These are phyloP conservation scores for Chrysogorgia sp. DNA, from an alignment of 92 coral and sea anemone genomes.

Conservation along the genomic window DNA sequence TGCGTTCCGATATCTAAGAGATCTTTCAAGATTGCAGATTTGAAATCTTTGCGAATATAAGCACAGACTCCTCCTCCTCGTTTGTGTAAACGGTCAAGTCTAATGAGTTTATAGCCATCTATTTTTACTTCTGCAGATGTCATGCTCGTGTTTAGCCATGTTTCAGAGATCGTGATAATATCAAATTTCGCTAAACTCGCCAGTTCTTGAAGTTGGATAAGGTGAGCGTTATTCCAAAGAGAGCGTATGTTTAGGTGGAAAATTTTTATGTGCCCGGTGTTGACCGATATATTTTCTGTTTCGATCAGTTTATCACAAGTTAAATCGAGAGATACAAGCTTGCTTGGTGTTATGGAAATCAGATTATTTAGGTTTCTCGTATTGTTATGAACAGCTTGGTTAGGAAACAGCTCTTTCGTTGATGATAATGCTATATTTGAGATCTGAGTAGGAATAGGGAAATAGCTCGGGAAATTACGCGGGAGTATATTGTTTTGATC, in stretches of 20 bases:
- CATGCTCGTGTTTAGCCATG: slow-evolving; percentile 45
- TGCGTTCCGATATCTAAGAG: too few species aligned
- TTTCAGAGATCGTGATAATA: too few species aligned
- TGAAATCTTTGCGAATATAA: slow-evolving; percentile 46
- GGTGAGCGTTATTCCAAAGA: too few species aligned
- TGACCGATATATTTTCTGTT: slow-evolving; percentile 20
- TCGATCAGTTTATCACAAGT: slow-evolving; percentile 22
- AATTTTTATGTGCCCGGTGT: slow-evolving; percentile 22
- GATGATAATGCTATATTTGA: too few species aligned
- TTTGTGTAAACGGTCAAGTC: too few species aligned
- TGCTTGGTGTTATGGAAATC: slow-evolving; percentile 11
- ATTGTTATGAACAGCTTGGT: neutral
- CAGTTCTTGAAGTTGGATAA: too few species aligned
- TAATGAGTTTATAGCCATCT: too few species aligned
- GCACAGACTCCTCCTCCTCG: slow-evolving; percentile 60
- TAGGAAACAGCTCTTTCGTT: too few species aligned
- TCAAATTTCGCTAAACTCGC: too few species aligned
- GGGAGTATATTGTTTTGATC: too few species aligned
- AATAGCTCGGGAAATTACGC: too few species aligned
- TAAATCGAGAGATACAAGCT: neutral
- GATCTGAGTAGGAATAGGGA: too few species aligned
- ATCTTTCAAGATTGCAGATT: slow-evolving; percentile 41
- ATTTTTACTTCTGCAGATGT: slow-evolving; percentile 34
- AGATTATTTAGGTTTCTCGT: slow-evolving; percentile 26
- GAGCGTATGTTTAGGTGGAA: slow-evolving; percentile 23